Base-by-base conservation (phyloP, 2,888 invertebrate genomes). In the Tanaodytes sp. region DNA sequence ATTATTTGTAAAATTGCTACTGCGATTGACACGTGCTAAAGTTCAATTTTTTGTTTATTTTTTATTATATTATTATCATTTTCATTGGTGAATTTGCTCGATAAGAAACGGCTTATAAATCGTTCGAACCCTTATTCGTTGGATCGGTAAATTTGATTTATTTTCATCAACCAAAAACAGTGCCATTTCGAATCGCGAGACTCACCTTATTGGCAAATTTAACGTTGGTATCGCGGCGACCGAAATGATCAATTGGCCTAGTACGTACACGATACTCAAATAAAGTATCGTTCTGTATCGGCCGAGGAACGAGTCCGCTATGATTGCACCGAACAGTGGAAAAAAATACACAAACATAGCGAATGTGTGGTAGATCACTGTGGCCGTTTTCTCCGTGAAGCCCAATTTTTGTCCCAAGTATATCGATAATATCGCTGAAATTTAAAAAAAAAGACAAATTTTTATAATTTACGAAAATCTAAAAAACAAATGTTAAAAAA, bases 261-360 rank as follows among this genome's bases (percentile, higher is more conserved):
- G 54, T 0, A 93, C 92, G 81, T 97, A 98, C 15, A 98, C 88
- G 36, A 95, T 86, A 2, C 97, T 97, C 14, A 98, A 86, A 84
- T 93, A 96, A 30, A 97, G 86, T 74, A 98, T 98, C 0, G 96
- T 96, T 74, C 89, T 89, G 85, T 93, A 98, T 86, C 96, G 93
- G 49, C 98, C 98, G 40, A 97, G 87, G 87, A 90, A 92, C 64
- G 96, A 94, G 85, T 98, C 98, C 0, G 98, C 96, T 33, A 98
- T 86, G 80, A 98, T 93, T 19, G 98, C 98, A 1, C 98, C 98
- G 23, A 96, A 78, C 1, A 97, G 76, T 0, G 97, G 96, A 73
- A 93, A 93, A 85, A 95, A 92, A 87, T 94, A 98, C 8, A 94
- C 94, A 76, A 97, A 87, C 91, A 94, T 93, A 0, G 91, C 91